phyloP scores from a whole-genome alignment of 2,888 invertebrate genomes.

The Pasiphila rectangulata region DNA sequence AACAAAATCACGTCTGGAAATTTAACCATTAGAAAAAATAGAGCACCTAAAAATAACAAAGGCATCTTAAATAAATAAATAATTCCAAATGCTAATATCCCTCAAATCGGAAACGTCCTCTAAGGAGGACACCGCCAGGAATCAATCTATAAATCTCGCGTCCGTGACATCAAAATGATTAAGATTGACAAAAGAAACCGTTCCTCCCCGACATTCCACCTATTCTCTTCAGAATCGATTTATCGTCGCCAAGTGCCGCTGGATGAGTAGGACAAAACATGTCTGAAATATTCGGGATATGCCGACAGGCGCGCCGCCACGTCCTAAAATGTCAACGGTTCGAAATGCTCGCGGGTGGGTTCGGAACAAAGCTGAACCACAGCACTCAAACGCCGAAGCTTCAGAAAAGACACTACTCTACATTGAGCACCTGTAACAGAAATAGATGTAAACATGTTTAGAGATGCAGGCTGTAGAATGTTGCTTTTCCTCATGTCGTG shows the following conservation, averaged over 20 bases:
- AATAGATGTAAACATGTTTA: too few relatives aligned
- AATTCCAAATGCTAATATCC: constrained; percentile 29
- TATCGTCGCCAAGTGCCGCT: constrained; percentile 50
- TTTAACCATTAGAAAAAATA: too few relatives aligned
- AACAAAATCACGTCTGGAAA: neutral
- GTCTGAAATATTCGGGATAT: constrained; percentile 52
- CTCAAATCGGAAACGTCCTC: constrained; percentile 13
- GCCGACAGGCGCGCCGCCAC: constrained; percentile 57
- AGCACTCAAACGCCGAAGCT: neutral
- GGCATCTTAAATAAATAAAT: constrained; percentile 11
- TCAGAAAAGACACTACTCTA: neutral
- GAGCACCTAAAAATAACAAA: neutral
- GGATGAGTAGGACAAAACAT: constrained; percentile 67
- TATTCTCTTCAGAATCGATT: constrained; percentile 59
- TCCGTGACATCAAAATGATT: constrained; percentile 54
- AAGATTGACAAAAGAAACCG: constrained; percentile 59
- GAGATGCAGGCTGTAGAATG: too few relatives aligned
- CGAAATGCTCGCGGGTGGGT: constrained; percentile 68
- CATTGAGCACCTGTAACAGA: too few relatives aligned
- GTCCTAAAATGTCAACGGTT: constrained; percentile 57
- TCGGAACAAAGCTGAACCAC: constrained; percentile 50
- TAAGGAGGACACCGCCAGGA: constrained; percentile 22
- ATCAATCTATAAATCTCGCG: constrained; percentile 52
- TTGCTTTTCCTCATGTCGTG: too few relatives aligned
- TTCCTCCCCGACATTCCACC: constrained; percentile 46